Evolutionary conservation across 2,113 vertebrate genomes (phyloP).

Genomic region (Hypanus sabinus): DNA sequence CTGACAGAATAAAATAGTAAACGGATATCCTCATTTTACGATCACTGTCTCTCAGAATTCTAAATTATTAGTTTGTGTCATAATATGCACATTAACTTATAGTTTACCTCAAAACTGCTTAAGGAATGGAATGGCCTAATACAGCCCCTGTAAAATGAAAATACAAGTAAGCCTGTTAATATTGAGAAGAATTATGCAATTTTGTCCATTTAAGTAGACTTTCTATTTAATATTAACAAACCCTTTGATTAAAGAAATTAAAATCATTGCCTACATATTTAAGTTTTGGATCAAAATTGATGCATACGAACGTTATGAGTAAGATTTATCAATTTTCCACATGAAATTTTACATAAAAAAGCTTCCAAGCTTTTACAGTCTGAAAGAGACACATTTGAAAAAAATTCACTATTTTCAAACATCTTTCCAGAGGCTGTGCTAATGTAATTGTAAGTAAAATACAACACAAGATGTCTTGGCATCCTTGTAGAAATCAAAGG

Average conservation of each 20-base stretch:
- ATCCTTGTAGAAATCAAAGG: background rate
- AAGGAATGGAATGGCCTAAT: background rate
- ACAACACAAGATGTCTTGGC: background rate
- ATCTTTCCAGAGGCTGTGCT: background rate
- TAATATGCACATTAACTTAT: background rate
- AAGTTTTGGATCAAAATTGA: background rate
- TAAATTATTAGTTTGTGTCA: conserved; percentile 17
- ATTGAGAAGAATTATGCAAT: background rate
- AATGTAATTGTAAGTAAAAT: background rate
- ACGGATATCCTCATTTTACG: conserved; percentile 3
- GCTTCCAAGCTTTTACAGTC: background rate
- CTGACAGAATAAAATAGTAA: conserved; percentile 47
- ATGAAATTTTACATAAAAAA: background rate
- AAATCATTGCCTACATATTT: background rate
- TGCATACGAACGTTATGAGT: background rate
- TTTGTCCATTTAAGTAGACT: background rate
- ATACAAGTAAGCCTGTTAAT: background rate
- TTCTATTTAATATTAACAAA: background rate
- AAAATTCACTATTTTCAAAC: background rate
- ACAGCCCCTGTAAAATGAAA: background rate
- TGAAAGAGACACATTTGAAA: background rate
- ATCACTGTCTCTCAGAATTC: background rate
- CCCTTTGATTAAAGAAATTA: background rate
- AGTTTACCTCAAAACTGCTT: background rate
- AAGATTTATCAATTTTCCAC: background rate